Percentiles rank a stretch among this genome's conserved stretches.
Conservation (phyloP, 2,113 vertebrate species). For the Tetrax tetrax region DNA sequence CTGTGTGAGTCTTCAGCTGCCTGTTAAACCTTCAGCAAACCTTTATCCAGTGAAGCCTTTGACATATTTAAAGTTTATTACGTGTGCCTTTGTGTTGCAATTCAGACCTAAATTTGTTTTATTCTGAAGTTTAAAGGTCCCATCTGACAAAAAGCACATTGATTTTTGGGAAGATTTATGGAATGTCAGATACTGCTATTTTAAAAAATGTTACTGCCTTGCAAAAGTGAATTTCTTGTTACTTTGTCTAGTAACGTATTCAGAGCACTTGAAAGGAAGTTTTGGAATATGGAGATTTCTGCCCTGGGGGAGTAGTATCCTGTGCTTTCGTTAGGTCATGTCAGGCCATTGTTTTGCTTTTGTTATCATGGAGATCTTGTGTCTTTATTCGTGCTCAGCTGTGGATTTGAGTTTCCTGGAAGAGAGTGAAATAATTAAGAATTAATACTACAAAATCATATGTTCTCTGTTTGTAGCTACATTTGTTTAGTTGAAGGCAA, state of each 20-base stretch:
- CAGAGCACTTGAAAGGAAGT: constrained; percentile 34
- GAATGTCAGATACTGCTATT: background rate
- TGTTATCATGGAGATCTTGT: constrained; percentile 42
- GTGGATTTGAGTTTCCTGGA: constrained; percentile 34
- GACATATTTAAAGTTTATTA: constrained; percentile 8
- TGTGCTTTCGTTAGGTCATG: constrained; percentile 49
- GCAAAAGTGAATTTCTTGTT: constrained; percentile 46
- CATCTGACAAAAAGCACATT: background rate
- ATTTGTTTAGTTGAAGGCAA: background rate
- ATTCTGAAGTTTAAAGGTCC: constrained; percentile 21
- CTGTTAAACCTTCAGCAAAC: background rate
- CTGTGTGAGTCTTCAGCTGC: background rate
- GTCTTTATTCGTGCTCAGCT: constrained; percentile 42
- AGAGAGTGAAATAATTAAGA: constrained; percentile 35
- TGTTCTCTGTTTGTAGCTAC: background rate
- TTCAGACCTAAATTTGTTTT: constrained; percentile 7
- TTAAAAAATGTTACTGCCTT: background rate
- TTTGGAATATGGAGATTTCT: constrained; percentile 55
- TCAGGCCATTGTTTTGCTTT: constrained; percentile 54
- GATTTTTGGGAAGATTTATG: background rate
- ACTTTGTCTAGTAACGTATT: constrained; percentile 3
- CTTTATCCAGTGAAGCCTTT: background rate
- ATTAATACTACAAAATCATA: constrained; percentile 28
- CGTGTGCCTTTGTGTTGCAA: background rate
- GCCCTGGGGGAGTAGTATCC: constrained; percentile 1